Conservation (phyloP, 2,113 vertebrate genomes). For the western clawed frog (Xenopus tropicalis) region DNA sequence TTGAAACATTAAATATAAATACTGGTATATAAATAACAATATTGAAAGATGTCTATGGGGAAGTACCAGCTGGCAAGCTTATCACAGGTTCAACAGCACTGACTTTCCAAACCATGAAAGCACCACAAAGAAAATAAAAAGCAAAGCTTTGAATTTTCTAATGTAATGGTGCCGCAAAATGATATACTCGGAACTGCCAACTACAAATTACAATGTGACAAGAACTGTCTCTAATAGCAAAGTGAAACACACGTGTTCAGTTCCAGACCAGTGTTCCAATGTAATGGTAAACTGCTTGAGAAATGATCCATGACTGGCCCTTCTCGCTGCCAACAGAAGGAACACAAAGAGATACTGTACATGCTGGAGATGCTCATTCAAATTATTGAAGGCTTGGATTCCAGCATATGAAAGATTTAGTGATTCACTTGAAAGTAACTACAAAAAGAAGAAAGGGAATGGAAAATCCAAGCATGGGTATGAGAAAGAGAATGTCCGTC, state of each 20-base stretch:
- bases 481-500: neutral
- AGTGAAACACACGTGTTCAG: neutral
- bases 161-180: slow-evolving; percentile 48
- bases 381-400: neutral
- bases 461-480: neutral
- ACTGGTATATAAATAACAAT: neutral
- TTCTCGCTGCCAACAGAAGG: neutral
- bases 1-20: neutral
- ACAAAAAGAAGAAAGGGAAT: slow-evolving; percentile 1
- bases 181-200: slow-evolving; percentile 41
- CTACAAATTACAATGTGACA: slow-evolving; percentile 53
- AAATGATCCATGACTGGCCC: neutral
- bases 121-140: slow-evolving; percentile 45
- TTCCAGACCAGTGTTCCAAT: slow-evolving; percentile 13
- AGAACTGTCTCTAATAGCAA: slow-evolving; percentile 44
- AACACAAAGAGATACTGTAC: neutral
- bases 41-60: neutral
- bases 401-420: neutral
- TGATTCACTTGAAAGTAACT: neutral
- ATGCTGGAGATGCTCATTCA: neutral
- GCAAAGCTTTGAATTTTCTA: slow-evolving; percentile 47
- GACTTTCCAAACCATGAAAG: slow-evolving; percentile 46
- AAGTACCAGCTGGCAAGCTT: slow-evolving; percentile 1
- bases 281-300: slow-evolving; percentile 9
- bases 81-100: slow-evolving; percentile 3